These are phyloP conservation scores for Eurytoma californica DNA, from an alignment of 2,888 invertebrate species.

Conservation along the genomic window DNA sequence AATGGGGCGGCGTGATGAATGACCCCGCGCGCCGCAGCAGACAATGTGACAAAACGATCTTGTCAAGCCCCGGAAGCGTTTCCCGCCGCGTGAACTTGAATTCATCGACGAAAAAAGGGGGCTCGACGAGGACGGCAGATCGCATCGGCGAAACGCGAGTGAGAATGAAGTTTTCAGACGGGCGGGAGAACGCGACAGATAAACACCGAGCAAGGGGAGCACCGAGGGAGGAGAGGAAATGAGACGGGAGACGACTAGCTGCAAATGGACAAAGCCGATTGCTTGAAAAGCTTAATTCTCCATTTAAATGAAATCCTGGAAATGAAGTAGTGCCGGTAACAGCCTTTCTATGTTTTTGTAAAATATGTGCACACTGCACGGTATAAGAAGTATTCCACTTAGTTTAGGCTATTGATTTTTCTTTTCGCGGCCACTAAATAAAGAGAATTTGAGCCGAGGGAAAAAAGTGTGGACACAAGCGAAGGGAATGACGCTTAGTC, in stretches of 20 bases:
- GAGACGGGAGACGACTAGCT: background rate
- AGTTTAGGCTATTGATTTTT: too few relatives aligned
- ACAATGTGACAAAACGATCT: conserved; percentile 34
- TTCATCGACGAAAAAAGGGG: conserved; percentile 39
- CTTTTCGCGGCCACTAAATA: too few relatives aligned
- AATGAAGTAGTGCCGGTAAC: too few relatives aligned
- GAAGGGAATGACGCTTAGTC: too few relatives aligned
- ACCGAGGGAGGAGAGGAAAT: background rate
- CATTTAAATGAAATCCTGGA: too few relatives aligned
- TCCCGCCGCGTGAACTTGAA: conserved; percentile 40
- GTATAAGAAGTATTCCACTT: too few relatives aligned
- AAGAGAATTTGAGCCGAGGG: too few relatives aligned
- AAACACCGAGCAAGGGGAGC: background rate
- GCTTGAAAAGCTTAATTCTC: too few relatives aligned
- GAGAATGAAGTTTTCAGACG: background rate
- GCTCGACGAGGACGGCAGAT: conserved; percentile 27
- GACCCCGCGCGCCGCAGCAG: background rate
- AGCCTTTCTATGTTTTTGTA: too few relatives aligned
- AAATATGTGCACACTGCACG: too few relatives aligned
- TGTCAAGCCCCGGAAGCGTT: conserved; percentile 33
- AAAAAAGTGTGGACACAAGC: too few relatives aligned
- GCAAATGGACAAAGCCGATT: background rate
- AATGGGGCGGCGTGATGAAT: conserved; percentile 27
- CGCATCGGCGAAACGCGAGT: background rate
- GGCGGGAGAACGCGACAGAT: too few relatives aligned